Percentiles rank a stretch among this genome's conserved stretches.
Evolutionary conservation across 2,113 vertebrate species (phyloP).

Genomic region (Coturnix japonica): DNA sequence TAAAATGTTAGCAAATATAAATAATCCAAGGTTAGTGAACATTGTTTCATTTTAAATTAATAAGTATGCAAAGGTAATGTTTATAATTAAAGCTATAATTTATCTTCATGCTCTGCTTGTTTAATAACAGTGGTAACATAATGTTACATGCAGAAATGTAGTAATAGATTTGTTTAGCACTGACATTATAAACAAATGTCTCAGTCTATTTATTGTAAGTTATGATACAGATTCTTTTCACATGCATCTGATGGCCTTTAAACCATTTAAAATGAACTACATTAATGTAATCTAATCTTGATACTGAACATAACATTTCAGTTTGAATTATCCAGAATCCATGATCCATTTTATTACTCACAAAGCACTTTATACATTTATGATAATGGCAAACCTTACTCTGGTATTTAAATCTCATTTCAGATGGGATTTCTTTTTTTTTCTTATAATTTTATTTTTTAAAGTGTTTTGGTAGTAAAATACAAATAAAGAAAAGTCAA

Average conservation of each 20-base stretch:
- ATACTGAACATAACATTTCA: slow-evolving; percentile 87
- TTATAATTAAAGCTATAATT: slow-evolving; percentile 84
- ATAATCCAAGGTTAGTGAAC: slow-evolving; percentile 79
- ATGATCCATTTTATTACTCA: slow-evolving; percentile 88
- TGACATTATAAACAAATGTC: slow-evolving; percentile 87
- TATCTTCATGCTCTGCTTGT: slow-evolving; percentile 80
- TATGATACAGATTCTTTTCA: slow-evolving; percentile 85
- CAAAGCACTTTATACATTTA: slow-evolving; percentile 86
- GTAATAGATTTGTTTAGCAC: slow-evolving; percentile 85
- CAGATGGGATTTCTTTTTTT: slow-evolving; percentile 71
- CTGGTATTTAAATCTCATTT: slow-evolving; percentile 87
- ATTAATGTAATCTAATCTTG: slow-evolving; percentile 87
- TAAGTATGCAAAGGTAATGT: slow-evolving; percentile 81
- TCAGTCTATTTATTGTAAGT: slow-evolving; percentile 88
- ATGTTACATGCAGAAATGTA: slow-evolving; percentile 77
- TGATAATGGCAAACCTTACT: slow-evolving; percentile 83
- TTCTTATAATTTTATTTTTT: slow-evolving; percentile 78
- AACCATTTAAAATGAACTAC: slow-evolving; percentile 87
- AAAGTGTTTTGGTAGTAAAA: slow-evolving; percentile 80
- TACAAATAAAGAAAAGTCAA: slow-evolving; percentile 85
- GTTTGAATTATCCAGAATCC: slow-evolving; percentile 87
- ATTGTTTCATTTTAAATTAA: slow-evolving; percentile 80
- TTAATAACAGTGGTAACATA: slow-evolving; percentile 82
- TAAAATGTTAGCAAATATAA: slow-evolving; percentile 81
- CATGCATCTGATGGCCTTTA: slow-evolving; percentile 85